Conservation (phyloP, 2,797 vertebrate species). For the Sebastes iracundus region DNA sequence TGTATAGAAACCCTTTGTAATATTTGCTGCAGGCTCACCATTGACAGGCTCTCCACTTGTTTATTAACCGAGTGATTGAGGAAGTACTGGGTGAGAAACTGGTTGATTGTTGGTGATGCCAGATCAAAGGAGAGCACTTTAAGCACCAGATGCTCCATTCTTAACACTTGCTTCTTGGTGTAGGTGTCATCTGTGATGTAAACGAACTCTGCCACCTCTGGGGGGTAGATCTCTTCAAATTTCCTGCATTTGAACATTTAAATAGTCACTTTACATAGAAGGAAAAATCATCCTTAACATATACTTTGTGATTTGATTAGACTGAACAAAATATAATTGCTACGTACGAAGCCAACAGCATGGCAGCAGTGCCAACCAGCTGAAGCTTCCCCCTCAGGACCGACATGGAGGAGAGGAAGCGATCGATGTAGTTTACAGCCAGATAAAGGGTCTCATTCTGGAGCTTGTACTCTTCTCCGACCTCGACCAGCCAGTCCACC, state of each 20-base stretch:
- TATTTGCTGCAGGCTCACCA: slow-evolving; percentile 83
- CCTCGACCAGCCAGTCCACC: slow-evolving; percentile 98
- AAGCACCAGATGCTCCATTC: slow-evolving; percentile 97
- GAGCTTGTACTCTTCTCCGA: slow-evolving; percentile 97
- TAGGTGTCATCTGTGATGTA: slow-evolving; percentile 99
- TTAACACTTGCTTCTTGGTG: slow-evolving; percentile 96
- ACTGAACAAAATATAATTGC: background rate
- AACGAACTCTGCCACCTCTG: slow-evolving; percentile 97
- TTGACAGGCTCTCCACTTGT: slow-evolving; percentile 90
- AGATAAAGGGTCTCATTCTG: slow-evolving; percentile 97
- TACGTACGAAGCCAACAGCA: slow-evolving; percentile 97
- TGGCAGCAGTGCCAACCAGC: slow-evolving; percentile 97
- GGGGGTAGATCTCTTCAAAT: slow-evolving; percentile 99
- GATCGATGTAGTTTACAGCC: slow-evolving; percentile 98
- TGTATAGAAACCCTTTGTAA: background rate
- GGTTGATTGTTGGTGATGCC: slow-evolving; percentile 93
- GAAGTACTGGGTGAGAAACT: slow-evolving; percentile 97
- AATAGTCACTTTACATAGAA: accelerated
- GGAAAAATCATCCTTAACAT: accelerated
- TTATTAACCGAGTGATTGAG: slow-evolving; percentile 81
- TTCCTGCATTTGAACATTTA: slow-evolving; percentile 82
- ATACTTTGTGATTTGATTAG: accelerated
- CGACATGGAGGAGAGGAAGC: slow-evolving; percentile 98
- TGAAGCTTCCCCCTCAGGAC: slow-evolving; percentile 97
- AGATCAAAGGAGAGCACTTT: slow-evolving; percentile 98